phyloP scores from a whole-genome alignment of 2,888 invertebrate genomes.

The Cryptus armator region DNA sequence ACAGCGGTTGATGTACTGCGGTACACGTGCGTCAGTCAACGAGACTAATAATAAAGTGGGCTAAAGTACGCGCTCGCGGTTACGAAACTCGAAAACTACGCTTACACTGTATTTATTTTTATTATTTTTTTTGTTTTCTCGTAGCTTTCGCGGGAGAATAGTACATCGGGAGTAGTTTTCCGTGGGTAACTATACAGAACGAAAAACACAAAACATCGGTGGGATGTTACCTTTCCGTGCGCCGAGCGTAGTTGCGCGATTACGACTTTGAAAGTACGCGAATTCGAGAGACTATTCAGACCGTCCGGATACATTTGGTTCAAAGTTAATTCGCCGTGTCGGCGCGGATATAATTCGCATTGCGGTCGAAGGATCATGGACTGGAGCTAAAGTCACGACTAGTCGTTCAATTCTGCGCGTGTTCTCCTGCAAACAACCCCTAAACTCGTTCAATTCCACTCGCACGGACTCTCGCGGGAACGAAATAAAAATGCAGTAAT shows the following conservation, averaged over 20 bases:
- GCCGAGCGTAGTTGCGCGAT: conserved; percentile 14
- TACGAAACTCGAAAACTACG: not conserved
- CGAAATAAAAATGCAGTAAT: conserved; percentile 7
- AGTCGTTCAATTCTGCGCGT: conserved; percentile 23
- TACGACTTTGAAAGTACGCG: conserved; percentile 45
- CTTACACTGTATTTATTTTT: conserved; percentile 19
- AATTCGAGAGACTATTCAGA: not conserved
- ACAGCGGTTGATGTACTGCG: conserved; percentile 26
- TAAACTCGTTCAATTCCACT: conserved; percentile 3
- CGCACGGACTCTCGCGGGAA: not conserved
- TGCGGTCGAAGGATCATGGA: conserved; percentile 31
- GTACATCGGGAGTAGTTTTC: not conserved
- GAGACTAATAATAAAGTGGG: conserved; percentile 16
- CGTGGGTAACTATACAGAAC: not conserved
- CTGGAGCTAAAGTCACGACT: conserved; percentile 1
- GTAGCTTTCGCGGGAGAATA: conserved; percentile 24
- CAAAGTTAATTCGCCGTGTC: conserved; percentile 50
- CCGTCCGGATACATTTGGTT: conserved; percentile 5
- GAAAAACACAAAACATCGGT: not conserved
- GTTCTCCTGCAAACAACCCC: conserved; percentile 28
- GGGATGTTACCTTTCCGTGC: conserved; percentile 8
- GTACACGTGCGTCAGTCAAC: conserved; percentile 40
- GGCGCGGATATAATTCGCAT: conserved; percentile 38
- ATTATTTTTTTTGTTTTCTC: conserved; percentile 6
- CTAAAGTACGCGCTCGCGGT: not conserved